A percentile compares a stretch with the other conserved stretches of the same genome.
phyloP scores from a whole-genome alignment of 1,140 invertebrate genomes.

The Lasioglossum baleicum region DNA sequence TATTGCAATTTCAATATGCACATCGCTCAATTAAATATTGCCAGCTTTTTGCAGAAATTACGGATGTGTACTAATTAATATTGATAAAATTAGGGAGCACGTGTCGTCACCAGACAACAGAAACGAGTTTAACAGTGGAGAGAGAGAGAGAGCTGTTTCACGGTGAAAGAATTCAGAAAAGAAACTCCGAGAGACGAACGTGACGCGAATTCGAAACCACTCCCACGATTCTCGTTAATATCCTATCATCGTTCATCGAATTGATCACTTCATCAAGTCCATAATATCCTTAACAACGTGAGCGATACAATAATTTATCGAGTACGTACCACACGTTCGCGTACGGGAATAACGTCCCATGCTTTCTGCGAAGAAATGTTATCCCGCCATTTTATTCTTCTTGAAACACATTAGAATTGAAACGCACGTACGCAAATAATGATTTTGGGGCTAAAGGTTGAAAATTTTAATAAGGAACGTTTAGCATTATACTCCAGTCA shows the following conservation, averaged over 20 bases:
- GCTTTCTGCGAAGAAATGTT: no score
- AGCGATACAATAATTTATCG: background rate
- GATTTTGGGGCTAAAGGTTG: no score
- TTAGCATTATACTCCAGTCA: no score
- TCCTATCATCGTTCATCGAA: conserved; percentile 9
- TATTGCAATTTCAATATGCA: no score
- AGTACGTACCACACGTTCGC: background rate
- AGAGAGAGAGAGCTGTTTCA: conserved; percentile 11
- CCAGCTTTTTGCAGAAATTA: no score
- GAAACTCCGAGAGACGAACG: conserved; percentile 4
- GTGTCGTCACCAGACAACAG: conserved; percentile 29
- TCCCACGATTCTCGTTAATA: conserved; percentile 22
- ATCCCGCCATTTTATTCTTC: no score
- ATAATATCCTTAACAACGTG: background rate
- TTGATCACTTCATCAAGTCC: conserved; percentile 24
- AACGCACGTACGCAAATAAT: no score
- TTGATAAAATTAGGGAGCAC: conserved; percentile 42
- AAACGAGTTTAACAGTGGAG: conserved; percentile 22
- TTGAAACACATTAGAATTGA: no score
- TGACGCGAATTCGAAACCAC: conserved; percentile 21
- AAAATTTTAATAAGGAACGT: no score
- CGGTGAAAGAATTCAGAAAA: conserved; percentile 39
- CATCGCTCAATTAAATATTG: no score
- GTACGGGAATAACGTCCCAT: no score
- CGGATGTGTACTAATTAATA: background rate